These are phyloP conservation scores for Hippasteria phrygiana DNA, from an alignment of 53 echinoderm and acorn worm genomes.

Conservation along the genomic window DNA sequence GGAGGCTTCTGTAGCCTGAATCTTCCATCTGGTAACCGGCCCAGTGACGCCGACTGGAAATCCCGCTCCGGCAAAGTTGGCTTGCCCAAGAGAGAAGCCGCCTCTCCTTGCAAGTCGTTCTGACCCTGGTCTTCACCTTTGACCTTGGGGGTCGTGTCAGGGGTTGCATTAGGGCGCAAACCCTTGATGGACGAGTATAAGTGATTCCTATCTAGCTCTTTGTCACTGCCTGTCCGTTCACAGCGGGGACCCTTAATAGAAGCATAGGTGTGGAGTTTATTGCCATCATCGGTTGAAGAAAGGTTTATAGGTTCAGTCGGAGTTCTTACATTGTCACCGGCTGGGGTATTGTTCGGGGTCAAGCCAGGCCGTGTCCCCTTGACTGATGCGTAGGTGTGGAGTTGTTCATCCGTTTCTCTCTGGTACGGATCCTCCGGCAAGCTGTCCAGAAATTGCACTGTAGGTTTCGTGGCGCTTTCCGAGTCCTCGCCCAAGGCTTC, in stretches of 20 bases:
- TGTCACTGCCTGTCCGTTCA: not conserved
- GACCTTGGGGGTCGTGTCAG: constrained; percentile 21
- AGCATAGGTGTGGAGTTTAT: constrained; percentile 27
- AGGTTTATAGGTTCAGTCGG: not conserved
- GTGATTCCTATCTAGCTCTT: constrained; percentile 17
- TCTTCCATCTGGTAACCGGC: not conserved
- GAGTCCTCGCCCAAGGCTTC: not conserved
- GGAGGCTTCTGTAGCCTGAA: not conserved
- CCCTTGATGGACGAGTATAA: constrained; percentile 55
- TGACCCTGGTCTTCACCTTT: not conserved
- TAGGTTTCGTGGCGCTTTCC: not conserved
- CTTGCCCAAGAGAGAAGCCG: not conserved
- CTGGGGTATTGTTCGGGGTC: not conserved
- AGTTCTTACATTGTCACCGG: not conserved
- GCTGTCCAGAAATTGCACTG: not conserved
- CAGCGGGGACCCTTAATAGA: constrained; percentile 24
- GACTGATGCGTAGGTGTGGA: constrained; percentile 44
- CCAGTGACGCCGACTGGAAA: constrained; percentile 18
- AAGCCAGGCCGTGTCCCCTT: constrained; percentile 2
- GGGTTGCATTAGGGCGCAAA: not conserved
- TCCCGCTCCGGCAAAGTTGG: constrained; percentile 11
- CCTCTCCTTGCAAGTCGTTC: not conserved
- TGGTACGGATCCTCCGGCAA: constrained; percentile 42
- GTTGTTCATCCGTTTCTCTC: constrained; percentile 4
- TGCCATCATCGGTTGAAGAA: constrained; percentile 11